Conservation (phyloP, 2,797 vertebrate genomes). For the Echeneis naucrates region DNA sequence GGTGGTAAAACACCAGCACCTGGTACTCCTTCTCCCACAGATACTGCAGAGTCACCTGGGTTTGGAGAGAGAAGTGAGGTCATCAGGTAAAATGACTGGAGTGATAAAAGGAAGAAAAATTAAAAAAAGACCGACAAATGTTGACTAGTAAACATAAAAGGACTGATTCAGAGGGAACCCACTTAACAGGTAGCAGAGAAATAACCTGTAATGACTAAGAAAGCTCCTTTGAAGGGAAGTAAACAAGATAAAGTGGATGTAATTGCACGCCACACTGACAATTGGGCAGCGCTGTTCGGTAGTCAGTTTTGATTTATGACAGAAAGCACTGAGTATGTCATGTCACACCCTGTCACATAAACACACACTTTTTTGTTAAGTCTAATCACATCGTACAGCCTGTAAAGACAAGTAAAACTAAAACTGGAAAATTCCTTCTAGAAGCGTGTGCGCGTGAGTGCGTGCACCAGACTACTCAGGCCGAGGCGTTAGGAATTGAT, state of each 20-base stretch:
- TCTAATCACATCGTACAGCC: background rate
- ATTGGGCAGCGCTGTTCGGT: slow-evolving; percentile 2
- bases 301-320: slow-evolving; percentile 2
- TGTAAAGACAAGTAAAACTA: background rate
- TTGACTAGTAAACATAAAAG: slow-evolving; percentile 6
- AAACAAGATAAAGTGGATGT: slow-evolving; percentile 11
- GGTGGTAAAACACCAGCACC: slow-evolving; percentile 97
- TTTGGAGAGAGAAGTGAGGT: background rate
- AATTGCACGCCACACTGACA: slow-evolving; percentile 4
- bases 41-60: slow-evolving; percentile 92
- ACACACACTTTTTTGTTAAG: background rate
- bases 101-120: background rate
- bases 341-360: background rate
- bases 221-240: slow-evolving; percentile 8
- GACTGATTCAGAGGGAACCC: slow-evolving; percentile 6
- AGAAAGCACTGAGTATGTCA: background rate
- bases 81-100: background rate
- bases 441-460: too few species aligned
- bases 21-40: slow-evolving; percentile 98
- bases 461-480: too few species aligned
- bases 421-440: background rate
- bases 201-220: background rate
- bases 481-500: too few species aligned
- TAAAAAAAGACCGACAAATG: background rate
- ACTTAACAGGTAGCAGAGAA: background rate